Percentiles rank a stretch among this genome's conserved stretches.
phyloP scores from a whole-genome alignment of 2,113 vertebrate species.

The Propithecus coquereli region DNA sequence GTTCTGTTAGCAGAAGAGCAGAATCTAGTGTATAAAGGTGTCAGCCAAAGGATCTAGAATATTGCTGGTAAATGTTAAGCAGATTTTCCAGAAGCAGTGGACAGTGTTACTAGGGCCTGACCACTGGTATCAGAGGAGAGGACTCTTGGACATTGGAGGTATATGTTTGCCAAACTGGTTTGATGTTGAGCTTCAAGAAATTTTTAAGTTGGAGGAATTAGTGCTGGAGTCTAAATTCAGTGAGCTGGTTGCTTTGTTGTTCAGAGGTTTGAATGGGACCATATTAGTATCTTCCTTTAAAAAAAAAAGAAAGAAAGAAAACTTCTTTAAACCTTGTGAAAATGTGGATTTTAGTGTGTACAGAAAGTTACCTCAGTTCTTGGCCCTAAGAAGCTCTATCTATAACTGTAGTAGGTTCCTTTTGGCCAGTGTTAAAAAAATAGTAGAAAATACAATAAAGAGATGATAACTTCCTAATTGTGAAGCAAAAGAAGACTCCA shows the following conservation, averaged over 20 bases:
- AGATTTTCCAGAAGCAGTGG: background rate
- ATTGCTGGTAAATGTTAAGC: background rate
- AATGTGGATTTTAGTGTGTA: background rate
- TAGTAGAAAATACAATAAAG: background rate
- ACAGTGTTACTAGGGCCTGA: background rate
- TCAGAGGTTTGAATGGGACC: background rate
- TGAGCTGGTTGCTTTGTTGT: background rate
- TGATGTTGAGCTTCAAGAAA: background rate
- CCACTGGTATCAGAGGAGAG: background rate
- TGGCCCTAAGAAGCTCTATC: background rate
- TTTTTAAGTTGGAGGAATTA: background rate
- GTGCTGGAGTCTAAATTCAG: background rate
- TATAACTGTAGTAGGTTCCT: background rate
- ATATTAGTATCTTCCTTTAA: background rate
- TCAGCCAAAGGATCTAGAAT: background rate
- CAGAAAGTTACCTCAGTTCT: background rate
- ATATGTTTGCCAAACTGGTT: background rate
- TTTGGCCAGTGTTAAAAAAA: background rate
- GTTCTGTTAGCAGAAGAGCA: background rate
- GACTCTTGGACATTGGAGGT: background rate
- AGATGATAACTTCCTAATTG: background rate
- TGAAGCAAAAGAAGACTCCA: background rate
- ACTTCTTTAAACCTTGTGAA: background rate
- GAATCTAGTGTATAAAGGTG: background rate
- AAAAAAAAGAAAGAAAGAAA: background rate